Conservation (phyloP, 2,888 invertebrate species). For the Keiferia lycopersicella region DNA sequence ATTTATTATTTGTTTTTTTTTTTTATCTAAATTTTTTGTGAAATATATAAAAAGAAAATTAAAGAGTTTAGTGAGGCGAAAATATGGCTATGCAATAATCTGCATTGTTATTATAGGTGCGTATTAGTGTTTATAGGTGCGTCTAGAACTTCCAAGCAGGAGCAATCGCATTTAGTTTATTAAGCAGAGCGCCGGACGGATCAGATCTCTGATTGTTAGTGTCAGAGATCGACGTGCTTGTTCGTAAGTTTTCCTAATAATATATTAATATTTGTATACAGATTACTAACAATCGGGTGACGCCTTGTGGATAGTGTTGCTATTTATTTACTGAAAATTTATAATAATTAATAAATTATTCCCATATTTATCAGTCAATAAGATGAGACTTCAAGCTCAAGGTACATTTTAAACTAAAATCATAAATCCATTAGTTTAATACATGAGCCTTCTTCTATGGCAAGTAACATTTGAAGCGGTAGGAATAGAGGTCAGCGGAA, state of each 20-base stretch:
- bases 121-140: background rate
- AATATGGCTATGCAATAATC: no score
- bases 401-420: background rate
- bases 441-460: no score
- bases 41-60: no score
- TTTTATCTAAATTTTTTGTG: no score
- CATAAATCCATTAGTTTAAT: no score
- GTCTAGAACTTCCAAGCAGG: background rate
- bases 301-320: conserved; percentile 17
- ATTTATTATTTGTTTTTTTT: no score
- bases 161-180: background rate
- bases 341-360: background rate
- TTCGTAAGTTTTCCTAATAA: background rate
- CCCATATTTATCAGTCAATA: background rate
- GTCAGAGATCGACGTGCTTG: conserved; percentile 1
- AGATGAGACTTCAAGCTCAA: conserved; percentile 17
- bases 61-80: no score
- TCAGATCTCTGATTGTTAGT: background rate
- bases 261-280: background rate
- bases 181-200: conserved; percentile 4
- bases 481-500: conserved; percentile 29
- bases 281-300: background rate
- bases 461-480: background rate
- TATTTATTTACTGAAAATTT: conserved; percentile 26
- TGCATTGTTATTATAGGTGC: background rate